phyloP scores from a whole-genome alignment of 2,797 vertebrate species.

The Lepilemur ruficaudatus region DNA sequence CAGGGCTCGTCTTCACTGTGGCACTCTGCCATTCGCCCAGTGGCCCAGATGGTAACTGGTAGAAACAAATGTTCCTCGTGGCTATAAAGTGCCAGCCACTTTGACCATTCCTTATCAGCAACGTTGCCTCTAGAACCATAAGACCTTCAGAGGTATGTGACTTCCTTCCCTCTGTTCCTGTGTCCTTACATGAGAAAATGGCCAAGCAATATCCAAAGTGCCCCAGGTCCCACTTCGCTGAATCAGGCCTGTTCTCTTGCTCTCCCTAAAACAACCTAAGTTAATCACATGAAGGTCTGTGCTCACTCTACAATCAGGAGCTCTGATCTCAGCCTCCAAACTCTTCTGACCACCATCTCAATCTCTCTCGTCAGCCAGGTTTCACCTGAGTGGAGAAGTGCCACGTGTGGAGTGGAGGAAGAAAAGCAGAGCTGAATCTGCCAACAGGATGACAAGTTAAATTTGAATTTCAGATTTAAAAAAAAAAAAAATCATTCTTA shows the following conservation, averaged over 20 bases:
- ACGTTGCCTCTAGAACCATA: not conserved
- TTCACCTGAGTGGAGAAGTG: not conserved
- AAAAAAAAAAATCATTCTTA: not conserved
- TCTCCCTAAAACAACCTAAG: not conserved
- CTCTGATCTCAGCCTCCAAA: not conserved
- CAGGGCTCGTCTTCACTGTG: not conserved
- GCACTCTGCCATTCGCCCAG: not conserved
- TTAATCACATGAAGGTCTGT: not conserved
- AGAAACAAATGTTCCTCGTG: not conserved
- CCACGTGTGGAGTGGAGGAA: rapidly evolving
- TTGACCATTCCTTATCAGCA: not conserved
- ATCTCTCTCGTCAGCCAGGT: not conserved
- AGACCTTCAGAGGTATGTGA: not conserved
- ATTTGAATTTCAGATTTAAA: not conserved
- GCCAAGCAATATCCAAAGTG: not conserved
- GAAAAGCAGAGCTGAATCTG: rapidly evolving
- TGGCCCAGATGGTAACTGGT: not conserved
- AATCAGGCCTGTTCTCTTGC: not conserved
- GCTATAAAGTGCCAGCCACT: not conserved
- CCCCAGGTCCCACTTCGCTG: not conserved
- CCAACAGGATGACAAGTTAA: not conserved
- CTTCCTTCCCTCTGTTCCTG: not conserved
- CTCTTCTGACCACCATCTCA: not conserved
- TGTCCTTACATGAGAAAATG: not conserved
- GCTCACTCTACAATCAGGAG: rapidly evolving